phyloP scores from a whole-genome alignment of 2,113 vertebrate genomes.

The Gambusia holbrooki region DNA sequence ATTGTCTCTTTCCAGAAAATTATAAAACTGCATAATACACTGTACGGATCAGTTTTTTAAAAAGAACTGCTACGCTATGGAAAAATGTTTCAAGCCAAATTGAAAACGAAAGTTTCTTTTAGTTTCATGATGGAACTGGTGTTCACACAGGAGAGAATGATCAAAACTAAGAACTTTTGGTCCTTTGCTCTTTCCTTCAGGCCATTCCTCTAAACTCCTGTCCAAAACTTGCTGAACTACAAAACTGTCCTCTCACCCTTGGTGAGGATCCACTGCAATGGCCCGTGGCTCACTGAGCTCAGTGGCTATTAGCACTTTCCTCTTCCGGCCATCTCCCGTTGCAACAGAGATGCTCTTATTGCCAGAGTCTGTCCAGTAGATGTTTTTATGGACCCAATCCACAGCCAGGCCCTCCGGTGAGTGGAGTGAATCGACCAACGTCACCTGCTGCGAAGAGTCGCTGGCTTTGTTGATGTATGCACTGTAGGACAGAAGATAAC shows the following conservation, averaged over 20 bases:
- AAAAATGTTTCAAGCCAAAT: slow-evolving; percentile 1
- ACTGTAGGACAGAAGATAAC: slow-evolving; percentile 65
- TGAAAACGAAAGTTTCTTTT: not conserved
- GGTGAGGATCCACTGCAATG: slow-evolving; percentile 92
- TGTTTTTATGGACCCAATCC: slow-evolving; percentile 97
- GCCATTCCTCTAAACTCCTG: not conserved
- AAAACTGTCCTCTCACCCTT: slow-evolving; percentile 81
- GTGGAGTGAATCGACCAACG: slow-evolving; percentile 89
- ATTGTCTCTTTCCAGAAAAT: slow-evolving; percentile 9
- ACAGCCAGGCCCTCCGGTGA: slow-evolving; percentile 94
- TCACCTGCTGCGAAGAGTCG: slow-evolving; percentile 87
- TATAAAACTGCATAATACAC: slow-evolving; percentile 21
- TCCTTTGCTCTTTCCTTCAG: not conserved
- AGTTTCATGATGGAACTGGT: not conserved
- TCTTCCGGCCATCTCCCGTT: slow-evolving; percentile 88
- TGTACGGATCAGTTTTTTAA: slow-evolving; percentile 3
- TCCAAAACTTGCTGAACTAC: not conserved
- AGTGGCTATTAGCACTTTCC: slow-evolving; percentile 87
- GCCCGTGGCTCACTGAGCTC: slow-evolving; percentile 92
- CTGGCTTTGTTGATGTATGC: slow-evolving; percentile 96
- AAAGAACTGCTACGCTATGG: not conserved
- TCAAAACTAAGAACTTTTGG: not conserved
- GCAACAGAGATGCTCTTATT: slow-evolving; percentile 96
- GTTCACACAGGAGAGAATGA: not conserved
- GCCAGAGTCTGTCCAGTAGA: slow-evolving; percentile 98